Evolutionary conservation across 2,797 vertebrate genomes (phyloP).

Genomic region (Spea hammondii): DNA sequence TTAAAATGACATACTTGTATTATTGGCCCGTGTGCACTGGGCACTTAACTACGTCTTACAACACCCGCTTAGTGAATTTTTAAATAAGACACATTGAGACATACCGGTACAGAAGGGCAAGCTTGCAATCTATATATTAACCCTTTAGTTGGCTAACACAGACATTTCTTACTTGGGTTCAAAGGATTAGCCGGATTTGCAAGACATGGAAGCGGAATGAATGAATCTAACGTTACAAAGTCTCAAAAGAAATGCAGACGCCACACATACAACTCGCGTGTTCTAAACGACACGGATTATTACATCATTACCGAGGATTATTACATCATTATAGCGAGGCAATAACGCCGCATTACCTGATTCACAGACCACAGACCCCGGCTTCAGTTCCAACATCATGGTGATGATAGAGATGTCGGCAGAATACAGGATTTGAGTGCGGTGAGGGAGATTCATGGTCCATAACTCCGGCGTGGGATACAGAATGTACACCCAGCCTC

Average conservation of each 20-base stretch:
- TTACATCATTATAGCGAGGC: background rate
- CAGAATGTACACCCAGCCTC: slow-evolving; percentile 91
- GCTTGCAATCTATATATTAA: too few species aligned
- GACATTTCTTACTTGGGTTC: too few species aligned
- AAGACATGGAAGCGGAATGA: background rate
- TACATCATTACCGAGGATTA: too few species aligned
- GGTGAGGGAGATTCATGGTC: slow-evolving; percentile 90
- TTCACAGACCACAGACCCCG: slow-evolving; percentile 91
- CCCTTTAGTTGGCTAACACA: too few species aligned
- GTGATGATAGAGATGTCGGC: slow-evolving; percentile 94
- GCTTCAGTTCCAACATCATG: slow-evolving; percentile 96
- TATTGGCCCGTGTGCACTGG: too few species aligned
- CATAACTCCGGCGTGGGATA: slow-evolving; percentile 95
- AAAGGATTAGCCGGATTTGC: background rate
- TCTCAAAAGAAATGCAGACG: background rate
- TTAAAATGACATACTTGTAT: too few species aligned
- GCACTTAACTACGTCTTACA: too few species aligned
- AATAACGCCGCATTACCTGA: slow-evolving; percentile 74
- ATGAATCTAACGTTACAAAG: background rate
- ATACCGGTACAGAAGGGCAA: too few species aligned
- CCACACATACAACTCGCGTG: too few species aligned
- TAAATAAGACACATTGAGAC: too few species aligned
- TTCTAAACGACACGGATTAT: background rate
- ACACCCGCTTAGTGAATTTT: too few species aligned
- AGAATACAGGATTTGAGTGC: slow-evolving; percentile 96